Percentiles rank a stretch among this genome's conserved stretches.
Evolutionary conservation across 1,140 invertebrate species (phyloP).

Genomic region (Andricus grossulariae): DNA sequence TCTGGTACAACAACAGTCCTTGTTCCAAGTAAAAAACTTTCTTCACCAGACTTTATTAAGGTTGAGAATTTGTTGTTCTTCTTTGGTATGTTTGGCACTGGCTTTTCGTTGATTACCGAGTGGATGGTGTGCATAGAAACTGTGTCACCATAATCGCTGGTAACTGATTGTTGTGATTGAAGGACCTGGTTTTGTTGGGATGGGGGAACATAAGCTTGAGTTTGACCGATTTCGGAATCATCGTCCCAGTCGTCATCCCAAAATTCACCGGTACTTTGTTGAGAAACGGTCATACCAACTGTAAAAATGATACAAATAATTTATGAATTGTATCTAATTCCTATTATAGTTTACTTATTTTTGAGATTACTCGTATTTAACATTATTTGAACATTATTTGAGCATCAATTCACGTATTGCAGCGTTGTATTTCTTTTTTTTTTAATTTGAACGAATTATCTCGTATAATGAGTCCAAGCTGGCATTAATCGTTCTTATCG

Average conservation of each 20-base stretch:
- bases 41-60: constrained; percentile 93
- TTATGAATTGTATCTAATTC: not conserved
- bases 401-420: too few species aligned
- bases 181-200: constrained; percentile 66
- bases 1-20: constrained; percentile 84
- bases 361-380: too few species aligned
- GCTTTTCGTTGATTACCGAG: constrained; percentile 78
- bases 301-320: constrained; percentile 21
- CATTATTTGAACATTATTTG: too few species aligned
- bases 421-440: too few species aligned
- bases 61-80: constrained; percentile 93
- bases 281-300: constrained; percentile 58
- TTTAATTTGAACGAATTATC: not conserved
- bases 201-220: constrained; percentile 82
- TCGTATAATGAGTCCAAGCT: not conserved
- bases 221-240: constrained; percentile 87
- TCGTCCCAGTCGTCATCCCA: constrained; percentile 94
- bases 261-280: constrained; percentile 78
- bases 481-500: constrained; percentile 6
- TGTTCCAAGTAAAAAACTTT: constrained; percentile 92
- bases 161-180: constrained; percentile 55
- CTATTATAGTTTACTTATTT: too few species aligned
- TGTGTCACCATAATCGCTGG: constrained; percentile 71
- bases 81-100: constrained; percentile 78
- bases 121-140: constrained; percentile 73